Base-by-base conservation (phyloP, 2,113 vertebrate genomes). In the Cepphus grylle region DNA sequence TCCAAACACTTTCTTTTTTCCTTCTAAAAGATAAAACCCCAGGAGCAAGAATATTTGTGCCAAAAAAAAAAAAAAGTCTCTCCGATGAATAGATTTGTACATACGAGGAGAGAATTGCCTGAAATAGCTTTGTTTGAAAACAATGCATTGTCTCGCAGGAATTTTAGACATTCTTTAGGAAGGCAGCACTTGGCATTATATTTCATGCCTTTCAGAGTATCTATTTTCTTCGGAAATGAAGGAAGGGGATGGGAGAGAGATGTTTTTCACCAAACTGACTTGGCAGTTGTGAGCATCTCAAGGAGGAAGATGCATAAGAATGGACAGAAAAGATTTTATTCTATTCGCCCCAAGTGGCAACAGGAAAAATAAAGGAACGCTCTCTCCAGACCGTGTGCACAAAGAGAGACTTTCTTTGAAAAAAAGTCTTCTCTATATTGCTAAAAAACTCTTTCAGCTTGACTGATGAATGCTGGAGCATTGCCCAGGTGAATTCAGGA, bases 91-190 rank as follows among this genome's bases (percentile, higher is more conserved):
- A 59, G 79, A 76, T 93, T 90, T 74, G 69, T 55, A 78, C 73
- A 78, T 74, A 63, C 17, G 11, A 95, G 73, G 93, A 65, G 53
- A 97, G 88, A 95, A 93, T 88, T 96, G 88, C 87, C 88, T 95
- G 91, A 90, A 93, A 96, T 91, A 95, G 87, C 94, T 95, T 96
- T 95, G 91, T 93, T 97, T 96, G 94, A 76, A 84, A 96, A 88
- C 59, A 85, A 86, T 92, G 58, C 81, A 71, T 78, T 89, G 73
- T 97, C 93, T 95, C 78, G 0, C 65, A 86, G 81, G 90, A 94
- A 93, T 92, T 74, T 90, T 34, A 95, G 87, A 91, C 88, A 89
- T 72, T 96, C 89, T 81, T 95, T 81, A 87, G 21, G 78, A 93
- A 95, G 71, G 77, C 94, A 91, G 92, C 15, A 27, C 50, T 96